Evolutionary conservation across 2,888 invertebrate species (phyloP), one percentile per base, ranked within the genome.

Genomic region (Cecidostiba fungosa): DNA sequence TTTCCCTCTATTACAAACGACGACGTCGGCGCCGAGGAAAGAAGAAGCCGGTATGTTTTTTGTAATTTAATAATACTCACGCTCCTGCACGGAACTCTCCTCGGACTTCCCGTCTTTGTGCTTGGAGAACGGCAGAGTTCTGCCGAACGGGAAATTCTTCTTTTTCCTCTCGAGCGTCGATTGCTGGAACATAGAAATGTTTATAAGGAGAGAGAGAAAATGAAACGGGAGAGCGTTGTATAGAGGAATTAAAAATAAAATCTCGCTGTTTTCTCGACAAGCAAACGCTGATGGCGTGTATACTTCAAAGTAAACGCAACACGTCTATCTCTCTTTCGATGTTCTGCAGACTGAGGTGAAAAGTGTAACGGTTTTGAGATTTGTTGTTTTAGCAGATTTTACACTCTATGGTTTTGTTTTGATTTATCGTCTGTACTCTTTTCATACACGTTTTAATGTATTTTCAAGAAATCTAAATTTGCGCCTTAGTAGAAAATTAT

Each of bases 41-140:
- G 47, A 54, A 26, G 39, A 43, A 26, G 54, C 5, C 14, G 59
- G 36, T 23, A 73, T 84, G 3, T 26, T 66, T 78, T 78, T 62
- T 74, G 39, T 66, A 69, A 84, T 77, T 80, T 70, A 80, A 85
- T 50, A 73, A 59, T 26, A 97, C 98, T 97, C 96, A 99, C 99
- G 98, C 96, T 99, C 98, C 95, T 98, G 98, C 93, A 98, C 98
- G 90, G 98, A 98, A 93, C 98, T 98, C 92, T 99, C 98, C 94
- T 99, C 98, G 80, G 97, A 86, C 72, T 87, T 98, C 93, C 99
- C 98, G 94, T 99, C 99, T 95, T 99, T 98, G 94, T 99, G 99
- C 95, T 99, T 99, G 97, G 99, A 99, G 94, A 99, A 99, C 62
- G 99, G 99, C 94, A 99, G 99, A 94, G 98, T 98, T 94, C 99